phyloP scores from a whole-genome alignment of 2,113 vertebrate species.

The Uropsilus gracilis region DNA sequence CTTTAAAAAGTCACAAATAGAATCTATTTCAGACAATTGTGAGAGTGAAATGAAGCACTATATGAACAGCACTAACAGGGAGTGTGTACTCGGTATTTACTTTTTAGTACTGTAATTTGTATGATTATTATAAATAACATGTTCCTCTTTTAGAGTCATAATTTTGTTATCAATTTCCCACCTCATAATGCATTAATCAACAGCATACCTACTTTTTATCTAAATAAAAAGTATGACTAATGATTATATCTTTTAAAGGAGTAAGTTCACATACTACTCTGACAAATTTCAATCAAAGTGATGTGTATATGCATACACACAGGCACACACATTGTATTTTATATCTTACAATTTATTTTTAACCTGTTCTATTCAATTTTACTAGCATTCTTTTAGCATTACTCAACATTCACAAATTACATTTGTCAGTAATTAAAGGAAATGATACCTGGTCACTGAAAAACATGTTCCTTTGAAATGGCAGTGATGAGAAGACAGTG shows the following conservation, averaged over 20 bases:
- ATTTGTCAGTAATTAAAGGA: constrained; percentile 5
- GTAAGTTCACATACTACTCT: not conserved
- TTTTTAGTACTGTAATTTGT: not conserved
- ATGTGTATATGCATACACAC: not conserved
- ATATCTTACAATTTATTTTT: not conserved
- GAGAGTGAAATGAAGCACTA: not conserved
- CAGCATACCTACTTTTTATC: no score
- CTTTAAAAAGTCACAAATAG: not conserved
- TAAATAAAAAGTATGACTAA: not conserved
- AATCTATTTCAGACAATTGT: not conserved
- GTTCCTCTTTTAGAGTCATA: not conserved
- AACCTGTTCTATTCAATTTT: not conserved
- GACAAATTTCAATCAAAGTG: not conserved
- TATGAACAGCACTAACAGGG: not conserved
- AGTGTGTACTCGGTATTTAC: not conserved
- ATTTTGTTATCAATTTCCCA: not conserved
- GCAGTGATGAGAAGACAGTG: not conserved
- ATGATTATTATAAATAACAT: not conserved
- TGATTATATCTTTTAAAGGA: not conserved
- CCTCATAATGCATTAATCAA: not conserved
- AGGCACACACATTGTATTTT: not conserved
- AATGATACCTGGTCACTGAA: not conserved
- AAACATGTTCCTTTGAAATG: not conserved
- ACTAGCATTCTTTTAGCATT: not conserved
- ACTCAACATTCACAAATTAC: not conserved